Base-by-base conservation (phyloP, 2,888 invertebrate species). In the Lissonota sp. region DNA sequence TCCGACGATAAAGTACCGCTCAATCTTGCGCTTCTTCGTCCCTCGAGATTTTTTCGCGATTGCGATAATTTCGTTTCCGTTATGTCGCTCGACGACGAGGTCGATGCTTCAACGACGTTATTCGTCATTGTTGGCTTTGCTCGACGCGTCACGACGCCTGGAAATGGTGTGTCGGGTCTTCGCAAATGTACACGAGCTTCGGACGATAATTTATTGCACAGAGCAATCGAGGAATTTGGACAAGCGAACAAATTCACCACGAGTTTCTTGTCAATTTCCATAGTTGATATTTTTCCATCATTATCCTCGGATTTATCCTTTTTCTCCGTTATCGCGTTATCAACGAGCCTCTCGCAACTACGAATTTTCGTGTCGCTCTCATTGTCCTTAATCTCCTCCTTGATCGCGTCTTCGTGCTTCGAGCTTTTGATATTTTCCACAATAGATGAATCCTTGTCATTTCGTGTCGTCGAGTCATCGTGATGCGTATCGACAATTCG, bases 91-190 rank as follows among this genome's bases (percentile, higher is more conserved):
- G 16, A 57, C 37, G 63, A 39, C 5, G 77, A 77, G 1, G 83
- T 70, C 39, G 77, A 73, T 3, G 80, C 70, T 26, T 78, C 51
- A 3, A 40, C n/a, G 6, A 58, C 12, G 16, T 12, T 39, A 60
- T 44, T 51, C 8, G 75, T 39, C n/a, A 62, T 83, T 10, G 76
- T 51, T 10, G 75, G 16, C n/a, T 66, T 83, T 10, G 76, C 70
- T 39, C 73, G 70, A 39, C 75, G 80, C 0, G 86, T 81, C 8
- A 79, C 10, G 0, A 84, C 79, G 8, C 77, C 81, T 1, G 90
- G 88, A 62, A 89, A 83, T 0, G 91, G 90, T 0, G 91, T 91
- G 16, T 90, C 91, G 0, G 90, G 89, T 60, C 87, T 84, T 46
- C 84, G 86, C 66, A 82, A 55, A 44, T 70, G 62, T 7, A 73